These are phyloP conservation scores for Prochilodus magdalenae DNA, from an alignment of 2,113 vertebrate genomes.

Conservation along the genomic window DNA sequence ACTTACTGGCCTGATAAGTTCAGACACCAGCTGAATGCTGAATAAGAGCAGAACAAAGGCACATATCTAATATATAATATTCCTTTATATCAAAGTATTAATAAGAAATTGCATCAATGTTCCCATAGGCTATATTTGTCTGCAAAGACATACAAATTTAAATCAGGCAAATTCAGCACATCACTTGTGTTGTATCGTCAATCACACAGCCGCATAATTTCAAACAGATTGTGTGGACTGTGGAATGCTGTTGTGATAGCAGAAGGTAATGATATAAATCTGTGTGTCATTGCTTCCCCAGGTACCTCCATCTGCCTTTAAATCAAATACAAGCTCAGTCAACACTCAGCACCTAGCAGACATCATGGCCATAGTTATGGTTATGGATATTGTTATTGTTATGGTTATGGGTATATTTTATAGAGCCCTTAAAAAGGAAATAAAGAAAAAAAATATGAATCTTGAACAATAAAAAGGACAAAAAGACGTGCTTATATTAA, in stretches of 20 bases:
- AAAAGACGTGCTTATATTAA: background rate
- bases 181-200: no score
- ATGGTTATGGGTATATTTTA: conserved; percentile 18
- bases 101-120: no score
- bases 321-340: conserved; percentile 11
- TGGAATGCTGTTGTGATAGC: background rate
- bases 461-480: background rate
- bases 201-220: background rate
- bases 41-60: no score
- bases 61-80: no score
- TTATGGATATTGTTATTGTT: conserved; percentile 5
- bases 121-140: no score
- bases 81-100: no score
- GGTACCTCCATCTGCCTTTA: conserved; percentile 8
- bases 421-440: background rate
- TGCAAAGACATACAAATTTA: no score
- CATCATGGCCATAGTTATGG: background rate
- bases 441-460: background rate
- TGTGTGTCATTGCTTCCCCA: background rate
- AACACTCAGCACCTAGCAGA: conserved; percentile 23
- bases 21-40: no score
- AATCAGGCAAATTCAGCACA: no score
- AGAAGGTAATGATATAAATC: conserved; percentile 20
- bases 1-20: no score
- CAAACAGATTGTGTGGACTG: background rate